Percentiles rank a stretch among this genome's conserved stretches.
phyloP scores from a whole-genome alignment of 2,797 vertebrate species.

The Brachyalestes nurse region DNA sequence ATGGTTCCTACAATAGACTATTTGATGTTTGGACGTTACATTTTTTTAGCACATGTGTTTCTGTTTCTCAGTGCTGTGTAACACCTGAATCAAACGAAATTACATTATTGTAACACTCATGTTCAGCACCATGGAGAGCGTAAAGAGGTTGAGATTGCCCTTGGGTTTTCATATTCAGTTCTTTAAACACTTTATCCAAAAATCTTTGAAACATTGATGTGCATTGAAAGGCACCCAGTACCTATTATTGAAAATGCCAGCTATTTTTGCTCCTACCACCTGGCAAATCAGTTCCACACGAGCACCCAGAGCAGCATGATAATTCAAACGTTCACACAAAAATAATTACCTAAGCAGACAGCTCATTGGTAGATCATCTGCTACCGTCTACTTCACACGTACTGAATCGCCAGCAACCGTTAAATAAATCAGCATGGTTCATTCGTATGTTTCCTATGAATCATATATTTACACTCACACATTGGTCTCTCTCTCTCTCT shows the following conservation, averaged over 20 bases:
- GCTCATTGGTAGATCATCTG: not conserved
- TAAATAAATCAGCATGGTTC: not conserved
- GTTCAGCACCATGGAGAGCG: not conserved
- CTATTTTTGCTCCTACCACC: not conserved
- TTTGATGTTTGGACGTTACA: not conserved
- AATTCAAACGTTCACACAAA: not conserved
- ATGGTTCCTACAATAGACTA: not conserved
- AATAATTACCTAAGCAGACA: not conserved
- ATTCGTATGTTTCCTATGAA: constrained; percentile 5
- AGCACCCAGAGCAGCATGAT: not conserved
- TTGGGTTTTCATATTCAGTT: not conserved
- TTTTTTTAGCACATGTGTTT: not conserved
- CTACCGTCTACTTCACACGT: not conserved
- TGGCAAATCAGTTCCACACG: not conserved
- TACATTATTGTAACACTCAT: not conserved
- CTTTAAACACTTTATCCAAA: not conserved
- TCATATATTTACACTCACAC: constrained; percentile 17
- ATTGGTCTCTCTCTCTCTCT: not conserved
- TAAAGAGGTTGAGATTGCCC: not conserved
- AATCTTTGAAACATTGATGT: not conserved
- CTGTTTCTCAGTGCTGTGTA: not conserved
- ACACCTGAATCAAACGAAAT: not conserved
- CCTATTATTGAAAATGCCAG: not conserved
- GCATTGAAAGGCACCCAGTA: not conserved
- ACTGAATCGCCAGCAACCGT: not conserved